Evolutionary conservation across 2,888 invertebrate genomes (phyloP).

Genomic region (Colostygia pectinataria): DNA sequence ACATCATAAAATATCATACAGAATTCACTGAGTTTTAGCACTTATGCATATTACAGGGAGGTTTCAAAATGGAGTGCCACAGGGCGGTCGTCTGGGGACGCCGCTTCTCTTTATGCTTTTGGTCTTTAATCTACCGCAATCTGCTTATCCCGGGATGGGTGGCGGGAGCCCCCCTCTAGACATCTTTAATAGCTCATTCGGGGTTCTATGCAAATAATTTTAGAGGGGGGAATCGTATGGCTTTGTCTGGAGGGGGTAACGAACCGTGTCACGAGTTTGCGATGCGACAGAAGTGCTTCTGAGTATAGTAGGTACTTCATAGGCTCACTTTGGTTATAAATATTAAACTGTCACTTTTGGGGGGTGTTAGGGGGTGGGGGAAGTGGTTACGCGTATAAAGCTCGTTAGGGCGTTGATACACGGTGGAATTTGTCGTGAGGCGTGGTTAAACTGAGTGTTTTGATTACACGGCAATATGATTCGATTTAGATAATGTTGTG

Average conservation of each 20-base stretch:
- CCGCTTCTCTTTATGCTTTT: conserved; percentile 70
- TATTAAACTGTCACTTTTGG: conserved; percentile 66
- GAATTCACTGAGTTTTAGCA: conserved; percentile 63
- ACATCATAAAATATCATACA: conserved; percentile 70
- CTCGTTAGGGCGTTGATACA: conserved; percentile 58
- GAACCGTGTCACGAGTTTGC: conserved; percentile 77
- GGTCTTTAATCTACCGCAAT: conserved; percentile 83
- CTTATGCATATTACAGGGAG: conserved; percentile 67
- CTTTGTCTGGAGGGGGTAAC: conserved; percentile 80
- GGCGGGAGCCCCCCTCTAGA: conserved; percentile 58
- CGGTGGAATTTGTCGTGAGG: conserved; percentile 47
- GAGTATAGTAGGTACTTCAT: conserved; percentile 54
- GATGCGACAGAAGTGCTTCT: conserved; percentile 74
- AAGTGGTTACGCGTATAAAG: conserved; percentile 69
- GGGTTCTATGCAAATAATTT: conserved; percentile 82
- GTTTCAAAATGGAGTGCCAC: conserved; percentile 63
- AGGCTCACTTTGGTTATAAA: conserved; percentile 71
- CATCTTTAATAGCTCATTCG: conserved; percentile 83
- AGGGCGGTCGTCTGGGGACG: conserved; percentile 52
- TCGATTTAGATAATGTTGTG: conserved; percentile 17
- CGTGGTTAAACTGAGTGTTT: conserved; percentile 40
- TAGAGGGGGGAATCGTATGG: conserved; percentile 75
- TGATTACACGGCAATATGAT: conserved; percentile 27
- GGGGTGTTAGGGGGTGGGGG: conserved; percentile 41
- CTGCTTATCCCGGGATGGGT: conserved; percentile 75